Evolutionary conservation across 1,140 invertebrate species (phyloP).

Genomic region (Drosophila auraria): DNA sequence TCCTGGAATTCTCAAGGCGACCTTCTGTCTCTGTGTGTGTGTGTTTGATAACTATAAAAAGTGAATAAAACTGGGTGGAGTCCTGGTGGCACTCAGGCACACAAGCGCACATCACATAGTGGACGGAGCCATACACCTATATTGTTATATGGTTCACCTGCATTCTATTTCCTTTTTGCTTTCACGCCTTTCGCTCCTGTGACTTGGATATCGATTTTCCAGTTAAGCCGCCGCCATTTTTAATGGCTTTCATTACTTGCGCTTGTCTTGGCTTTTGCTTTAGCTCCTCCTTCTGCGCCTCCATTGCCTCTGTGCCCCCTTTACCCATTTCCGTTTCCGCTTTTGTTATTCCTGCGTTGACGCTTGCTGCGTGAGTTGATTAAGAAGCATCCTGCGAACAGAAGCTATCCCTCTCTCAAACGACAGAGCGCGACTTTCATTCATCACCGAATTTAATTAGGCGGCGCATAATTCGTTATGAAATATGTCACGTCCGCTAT

Average conservation of each 20-base stretch:
- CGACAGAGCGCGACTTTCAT: slow-evolving; percentile 36
- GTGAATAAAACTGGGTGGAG: slow-evolving; percentile 53
- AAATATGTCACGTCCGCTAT: slow-evolving; percentile 49
- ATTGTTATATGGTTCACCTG: slow-evolving; percentile 41
- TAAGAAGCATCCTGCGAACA: slow-evolving; percentile 40
- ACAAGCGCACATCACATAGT: slow-evolving; percentile 8
- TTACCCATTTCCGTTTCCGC: slow-evolving; percentile 25
- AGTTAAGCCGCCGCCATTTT: slow-evolving; percentile 75
- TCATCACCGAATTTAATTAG: slow-evolving; percentile 72
- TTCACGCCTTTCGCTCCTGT: slow-evolving; percentile 56
- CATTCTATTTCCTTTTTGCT: slow-evolving; percentile 69
- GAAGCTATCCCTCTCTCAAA: slow-evolving; percentile 23
- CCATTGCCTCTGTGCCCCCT: background rate
- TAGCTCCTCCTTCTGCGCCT: slow-evolving; percentile 5
- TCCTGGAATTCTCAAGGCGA: slow-evolving; percentile 27
- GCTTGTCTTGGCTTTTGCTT: slow-evolving; percentile 43
- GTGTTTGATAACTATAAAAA: slow-evolving; percentile 58
- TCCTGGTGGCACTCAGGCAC: slow-evolving; percentile 9
- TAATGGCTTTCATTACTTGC: slow-evolving; percentile 78
- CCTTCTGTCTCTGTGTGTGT: slow-evolving; percentile 12
- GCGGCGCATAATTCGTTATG: slow-evolving; percentile 56
- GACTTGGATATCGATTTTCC: slow-evolving; percentile 70
- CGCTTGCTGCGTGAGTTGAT: slow-evolving; percentile 67
- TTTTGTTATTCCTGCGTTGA: slow-evolving; percentile 21
- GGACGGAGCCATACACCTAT: background rate